phyloP scores from a whole-genome alignment of 2,797 vertebrate species.

The Galago senegalensis region DNA sequence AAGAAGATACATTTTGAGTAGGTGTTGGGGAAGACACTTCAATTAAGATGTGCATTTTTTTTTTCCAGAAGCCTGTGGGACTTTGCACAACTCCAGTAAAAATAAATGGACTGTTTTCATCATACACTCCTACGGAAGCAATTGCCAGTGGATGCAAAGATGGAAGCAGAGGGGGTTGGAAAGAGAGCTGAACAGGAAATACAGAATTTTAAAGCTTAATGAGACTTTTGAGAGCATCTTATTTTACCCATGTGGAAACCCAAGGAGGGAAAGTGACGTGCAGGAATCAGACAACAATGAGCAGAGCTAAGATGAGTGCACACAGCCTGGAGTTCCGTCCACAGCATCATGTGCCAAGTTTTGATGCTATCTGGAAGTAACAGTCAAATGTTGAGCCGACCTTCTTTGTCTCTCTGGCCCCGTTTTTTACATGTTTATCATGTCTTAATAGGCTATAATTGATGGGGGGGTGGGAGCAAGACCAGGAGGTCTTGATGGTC shows the following conservation, averaged over 20 bases:
- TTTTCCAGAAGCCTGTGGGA: background rate
- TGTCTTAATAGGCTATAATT: background rate
- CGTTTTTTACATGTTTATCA: constrained; percentile 24
- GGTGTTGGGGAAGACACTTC: constrained; percentile 32
- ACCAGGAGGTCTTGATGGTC: background rate
- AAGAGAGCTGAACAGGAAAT: constrained; percentile 58
- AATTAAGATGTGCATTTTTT: background rate
- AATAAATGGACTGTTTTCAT: constrained; percentile 6
- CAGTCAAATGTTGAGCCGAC: background rate
- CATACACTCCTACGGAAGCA: constrained; percentile 48
- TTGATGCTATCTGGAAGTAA: background rate
- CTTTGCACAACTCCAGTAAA: constrained; percentile 25
- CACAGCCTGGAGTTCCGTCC: accelerated
- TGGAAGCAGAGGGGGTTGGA: background rate
- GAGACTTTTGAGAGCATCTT: constrained; percentile 47
- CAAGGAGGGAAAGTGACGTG: background rate
- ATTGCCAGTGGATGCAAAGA: constrained; percentile 10
- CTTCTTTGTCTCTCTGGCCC: constrained; percentile 12
- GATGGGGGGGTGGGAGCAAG: background rate
- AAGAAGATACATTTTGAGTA: constrained; percentile 82
- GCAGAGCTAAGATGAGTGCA: constrained; percentile 7
- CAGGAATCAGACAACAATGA: background rate
- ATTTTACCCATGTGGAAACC: constrained; percentile 5
- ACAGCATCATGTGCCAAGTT: background rate
- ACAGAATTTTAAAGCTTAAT: constrained; percentile 16